phyloP scores from a whole-genome alignment of 1,140 invertebrate species.

The Microplitis demolitor region DNA sequence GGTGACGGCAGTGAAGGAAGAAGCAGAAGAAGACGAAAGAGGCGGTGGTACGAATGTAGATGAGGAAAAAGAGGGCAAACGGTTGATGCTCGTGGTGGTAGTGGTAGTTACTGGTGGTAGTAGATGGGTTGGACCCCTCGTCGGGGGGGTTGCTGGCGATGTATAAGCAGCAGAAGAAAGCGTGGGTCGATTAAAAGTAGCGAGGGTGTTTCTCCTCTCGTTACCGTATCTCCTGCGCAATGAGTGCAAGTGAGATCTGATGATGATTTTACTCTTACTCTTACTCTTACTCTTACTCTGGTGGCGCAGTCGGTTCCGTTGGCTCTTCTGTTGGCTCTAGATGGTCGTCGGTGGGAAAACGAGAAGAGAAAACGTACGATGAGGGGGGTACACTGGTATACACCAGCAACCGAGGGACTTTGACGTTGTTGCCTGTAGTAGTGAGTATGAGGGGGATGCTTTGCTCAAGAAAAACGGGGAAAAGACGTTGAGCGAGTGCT shows the following conservation, averaged over 20 bases:
- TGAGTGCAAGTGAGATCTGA: slow-evolving; percentile 34
- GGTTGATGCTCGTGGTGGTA: slow-evolving; percentile 31
- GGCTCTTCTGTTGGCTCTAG: too few relatives aligned
- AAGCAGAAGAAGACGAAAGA: slow-evolving; percentile 23
- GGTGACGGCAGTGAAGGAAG: slow-evolving; percentile 6
- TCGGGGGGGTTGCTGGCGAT: slow-evolving; percentile 29
- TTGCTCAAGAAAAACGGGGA: slow-evolving; percentile 35
- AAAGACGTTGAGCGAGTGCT: slow-evolving; percentile 18
- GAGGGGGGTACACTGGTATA: slow-evolving; percentile 31
- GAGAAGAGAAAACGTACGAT: slow-evolving; percentile 34
- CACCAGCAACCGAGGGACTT: neutral
- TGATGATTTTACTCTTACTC: neutral
- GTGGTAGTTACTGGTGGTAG: slow-evolving; percentile 2
- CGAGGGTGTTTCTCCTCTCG: slow-evolving; percentile 64
- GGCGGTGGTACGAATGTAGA: slow-evolving; percentile 43
- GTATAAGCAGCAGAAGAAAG: slow-evolving; percentile 56
- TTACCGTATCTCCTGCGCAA: slow-evolving; percentile 47
- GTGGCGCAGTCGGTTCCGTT: neutral
- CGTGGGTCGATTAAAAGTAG: slow-evolving; percentile 64
- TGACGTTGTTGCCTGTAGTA: too few relatives aligned
- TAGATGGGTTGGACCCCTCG: slow-evolving; percentile 23
- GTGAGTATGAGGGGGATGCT: slow-evolving; percentile 25
- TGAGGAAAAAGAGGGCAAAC: slow-evolving; percentile 36
- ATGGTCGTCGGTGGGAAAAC: neutral
- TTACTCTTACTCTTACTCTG: neutral